Conservation (phyloP, 2,113 vertebrate genomes). For the Archocentrus centrarchus region DNA sequence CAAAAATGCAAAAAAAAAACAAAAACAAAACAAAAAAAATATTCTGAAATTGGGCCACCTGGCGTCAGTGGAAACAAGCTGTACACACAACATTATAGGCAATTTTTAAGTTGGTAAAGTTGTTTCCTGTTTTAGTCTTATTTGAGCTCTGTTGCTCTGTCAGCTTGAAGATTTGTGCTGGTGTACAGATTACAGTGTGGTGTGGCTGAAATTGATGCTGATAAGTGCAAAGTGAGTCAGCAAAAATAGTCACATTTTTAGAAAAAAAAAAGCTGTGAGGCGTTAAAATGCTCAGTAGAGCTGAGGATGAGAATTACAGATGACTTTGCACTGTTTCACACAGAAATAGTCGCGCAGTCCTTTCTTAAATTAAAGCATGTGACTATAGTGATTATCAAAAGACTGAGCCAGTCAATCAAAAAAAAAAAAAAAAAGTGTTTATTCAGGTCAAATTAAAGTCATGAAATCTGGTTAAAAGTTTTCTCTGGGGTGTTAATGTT, state of each 20-base stretch:
- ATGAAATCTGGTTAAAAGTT: neutral
- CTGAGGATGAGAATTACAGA: fast-evolving
- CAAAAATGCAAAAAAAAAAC: too few relatives aligned
- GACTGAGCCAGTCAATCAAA: neutral
- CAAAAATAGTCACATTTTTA: neutral
- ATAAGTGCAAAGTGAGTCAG: neutral
- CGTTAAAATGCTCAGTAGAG: neutral
- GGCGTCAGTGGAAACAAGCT: neutral
- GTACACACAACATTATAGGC: neutral
- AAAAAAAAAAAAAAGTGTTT: neutral
- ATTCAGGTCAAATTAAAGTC: neutral
- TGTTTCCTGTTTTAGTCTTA: neutral
- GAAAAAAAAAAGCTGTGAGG: neutral
- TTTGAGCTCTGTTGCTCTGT: neutral
- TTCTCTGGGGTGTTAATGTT: neutral
- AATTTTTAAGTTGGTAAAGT: neutral
- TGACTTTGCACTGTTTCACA: neutral
- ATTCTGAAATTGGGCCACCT: neutral
- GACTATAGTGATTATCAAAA: neutral
- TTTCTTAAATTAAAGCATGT: neutral
- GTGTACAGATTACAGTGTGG: neutral
- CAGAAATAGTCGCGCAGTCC: neutral
- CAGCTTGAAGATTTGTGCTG: neutral
- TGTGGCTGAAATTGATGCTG: neutral
- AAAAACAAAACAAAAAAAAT: too few relatives aligned